Evolutionary conservation across 2,888 invertebrate species (phyloP), one percentile per base, ranked within the genome.

Genomic region (Drosophila tripunctata): DNA sequence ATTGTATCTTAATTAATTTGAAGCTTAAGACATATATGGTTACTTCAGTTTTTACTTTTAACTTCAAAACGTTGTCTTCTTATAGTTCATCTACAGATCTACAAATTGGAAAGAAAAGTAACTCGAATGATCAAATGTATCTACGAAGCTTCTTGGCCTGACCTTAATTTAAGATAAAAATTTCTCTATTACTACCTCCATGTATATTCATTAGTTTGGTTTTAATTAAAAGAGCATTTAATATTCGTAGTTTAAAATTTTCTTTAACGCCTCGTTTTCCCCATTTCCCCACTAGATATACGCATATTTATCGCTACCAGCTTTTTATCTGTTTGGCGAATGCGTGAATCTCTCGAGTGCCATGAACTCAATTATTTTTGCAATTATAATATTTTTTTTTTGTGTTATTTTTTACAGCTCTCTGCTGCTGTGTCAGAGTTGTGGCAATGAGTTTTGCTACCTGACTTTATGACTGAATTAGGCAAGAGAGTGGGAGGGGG

Each of bases 331-430:
- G 43, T 17, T 8, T 43, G 4, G 35, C 35, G 40, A 45, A 30
- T 55, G 54, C 50, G 54, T 40, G 57, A 50, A 57, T 75, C 87
- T 80, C 87, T 61, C 41, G 84, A 71, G 81, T 77, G 87, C 60
- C 78, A 69, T 81, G 87, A 81, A 84, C 81, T 81, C 81, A 81
- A 81, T 81, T 81, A 81, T 84, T 84, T 87, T 87, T 66, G 84
- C 72, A 81, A 87, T 87, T 87, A 80, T 69, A 67, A 69, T 76
- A 35, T 44, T 41, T 50, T 35, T 55, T 43, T 22, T 40, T 47
- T 55, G 14, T 27, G 27, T 24, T n/a, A n/a, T n/a, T 38, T 60
- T 77, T 71, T 54, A 62, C 55, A 40, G 66, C 67, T 64, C 67
- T 64, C 31, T 21, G 33, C 19, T 24, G 74, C 40, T 50, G 45